A percentile compares a stretch with the other conserved stretches of the same genome.
phyloP scores from a whole-genome alignment of 1,140 invertebrate species.

The Bombus superbus region DNA sequence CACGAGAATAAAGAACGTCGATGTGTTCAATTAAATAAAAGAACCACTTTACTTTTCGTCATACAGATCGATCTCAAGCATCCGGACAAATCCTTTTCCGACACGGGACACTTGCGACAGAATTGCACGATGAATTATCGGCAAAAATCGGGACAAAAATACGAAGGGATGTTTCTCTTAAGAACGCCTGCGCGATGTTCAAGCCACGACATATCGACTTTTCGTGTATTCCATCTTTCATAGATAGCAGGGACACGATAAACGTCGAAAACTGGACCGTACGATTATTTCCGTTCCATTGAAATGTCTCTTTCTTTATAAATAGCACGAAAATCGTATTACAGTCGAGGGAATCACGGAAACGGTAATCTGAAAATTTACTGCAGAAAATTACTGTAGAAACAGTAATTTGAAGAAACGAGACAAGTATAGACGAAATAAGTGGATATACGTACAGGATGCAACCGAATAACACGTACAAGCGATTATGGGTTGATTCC shows the following conservation, averaged over 20 bases:
- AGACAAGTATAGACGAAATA: too few relatives aligned
- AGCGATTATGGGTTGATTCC: too few relatives aligned
- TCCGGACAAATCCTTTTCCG: not conserved
- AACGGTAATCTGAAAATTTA: too few relatives aligned
- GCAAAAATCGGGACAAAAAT: not conserved
- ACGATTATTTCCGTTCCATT: not conserved
- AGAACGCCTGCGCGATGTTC: slow-evolving; percentile 35
- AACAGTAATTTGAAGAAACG: too few relatives aligned
- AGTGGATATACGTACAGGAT: too few relatives aligned
- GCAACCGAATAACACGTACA: too few relatives aligned
- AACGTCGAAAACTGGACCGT: slow-evolving; percentile 4
- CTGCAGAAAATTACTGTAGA: too few relatives aligned
- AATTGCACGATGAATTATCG: slow-evolving; percentile 1
- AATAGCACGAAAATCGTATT: not conserved
- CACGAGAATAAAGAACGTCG: too few relatives aligned
- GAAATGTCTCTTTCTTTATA: not conserved
- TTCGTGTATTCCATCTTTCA: slow-evolving; percentile 34
- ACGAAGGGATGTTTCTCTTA: slow-evolving; percentile 11
- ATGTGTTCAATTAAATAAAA: not conserved
- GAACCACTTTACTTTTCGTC: not conserved
- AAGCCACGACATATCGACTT: slow-evolving; percentile 39
- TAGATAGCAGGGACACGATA: slow-evolving; percentile 13
- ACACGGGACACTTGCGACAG: not conserved
- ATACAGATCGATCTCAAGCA: not conserved
- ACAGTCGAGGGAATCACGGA: too few relatives aligned